These are phyloP conservation scores for Smittia sp. DNA, from an alignment of 2,888 invertebrate species.

Conservation along the genomic window DNA sequence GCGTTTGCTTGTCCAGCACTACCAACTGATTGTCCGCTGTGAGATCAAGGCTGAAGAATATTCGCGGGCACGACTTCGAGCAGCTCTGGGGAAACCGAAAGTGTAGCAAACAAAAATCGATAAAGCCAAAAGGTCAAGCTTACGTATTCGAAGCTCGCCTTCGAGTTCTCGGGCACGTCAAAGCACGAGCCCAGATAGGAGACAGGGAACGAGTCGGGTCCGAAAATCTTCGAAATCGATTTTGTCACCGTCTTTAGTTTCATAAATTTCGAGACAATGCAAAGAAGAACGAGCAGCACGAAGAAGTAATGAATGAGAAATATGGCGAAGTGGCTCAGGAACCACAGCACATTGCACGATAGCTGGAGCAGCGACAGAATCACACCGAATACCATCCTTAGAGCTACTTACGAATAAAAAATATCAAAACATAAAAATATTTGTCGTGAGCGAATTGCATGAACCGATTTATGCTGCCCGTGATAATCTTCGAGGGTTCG, in stretches of 20 bases:
- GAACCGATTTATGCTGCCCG: too few relatives aligned
- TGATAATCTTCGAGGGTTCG: too few relatives aligned
- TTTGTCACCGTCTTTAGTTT: conserved; percentile 50
- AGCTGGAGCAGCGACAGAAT: conserved; percentile 7
- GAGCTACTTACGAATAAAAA: too few relatives aligned
- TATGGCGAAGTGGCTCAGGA: conserved; percentile 30
- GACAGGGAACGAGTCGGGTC: conserved; percentile 47
- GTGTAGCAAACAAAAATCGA: neutral
- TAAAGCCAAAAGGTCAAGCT: neutral
- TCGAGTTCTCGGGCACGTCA: conserved; percentile 53
- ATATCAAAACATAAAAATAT: too few relatives aligned
- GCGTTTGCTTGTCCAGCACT: conserved; percentile 48
- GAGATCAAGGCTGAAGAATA: conserved; percentile 51
- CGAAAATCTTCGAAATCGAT: conserved; percentile 48
- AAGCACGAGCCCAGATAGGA: conserved; percentile 52
- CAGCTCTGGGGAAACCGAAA: conserved; percentile 49
- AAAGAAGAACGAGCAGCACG: conserved; percentile 49
- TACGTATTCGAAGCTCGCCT: conserved; percentile 52
- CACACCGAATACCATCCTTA: neutral
- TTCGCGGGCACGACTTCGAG: conserved; percentile 50
- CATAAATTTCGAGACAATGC: conserved; percentile 52
- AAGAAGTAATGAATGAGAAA: conserved; percentile 37
- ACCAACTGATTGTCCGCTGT: conserved; percentile 52
- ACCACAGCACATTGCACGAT: conserved; percentile 23
- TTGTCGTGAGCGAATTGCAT: too few relatives aligned